phyloP scores from a whole-genome alignment of 1,140 invertebrate genomes.

The Hyphantria cunea region DNA sequence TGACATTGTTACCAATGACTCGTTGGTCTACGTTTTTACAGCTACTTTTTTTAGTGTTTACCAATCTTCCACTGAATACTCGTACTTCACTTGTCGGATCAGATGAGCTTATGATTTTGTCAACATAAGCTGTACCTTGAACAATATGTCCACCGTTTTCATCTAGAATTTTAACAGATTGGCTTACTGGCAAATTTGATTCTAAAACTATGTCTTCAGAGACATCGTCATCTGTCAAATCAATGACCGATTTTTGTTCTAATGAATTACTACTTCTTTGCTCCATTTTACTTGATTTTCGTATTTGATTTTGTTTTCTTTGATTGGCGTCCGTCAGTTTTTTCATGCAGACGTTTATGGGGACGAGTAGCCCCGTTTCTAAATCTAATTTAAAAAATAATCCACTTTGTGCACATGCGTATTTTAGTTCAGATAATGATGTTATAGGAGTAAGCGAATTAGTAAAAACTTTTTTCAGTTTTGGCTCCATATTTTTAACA shows the following conservation, averaged over 20 bases:
- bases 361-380: conserved; percentile 41
- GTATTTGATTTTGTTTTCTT: too few species aligned
- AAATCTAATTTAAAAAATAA: conserved; percentile 61
- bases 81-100: too few species aligned
- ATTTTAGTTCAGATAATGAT: conserved; percentile 55
- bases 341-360: conserved; percentile 54
- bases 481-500: not conserved
- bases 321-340: not conserved
- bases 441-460: conserved; percentile 39
- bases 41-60: too few species aligned
- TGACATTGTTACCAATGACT: not conserved
- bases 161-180: too few species aligned
- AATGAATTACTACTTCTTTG: not conserved
- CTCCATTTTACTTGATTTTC: not conserved
- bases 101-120: too few species aligned
- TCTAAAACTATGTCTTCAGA: not conserved
- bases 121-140: too few species aligned
- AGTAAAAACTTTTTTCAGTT: not conserved
- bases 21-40: not conserved
- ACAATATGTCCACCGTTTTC: too few species aligned
- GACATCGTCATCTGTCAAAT: conserved; percentile 45
- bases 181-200: too few species aligned
- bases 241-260: conserved; percentile 31
- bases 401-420: conserved; percentile 42
- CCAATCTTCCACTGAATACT: too few species aligned